These are phyloP conservation scores for Dunckerocampus dactyliophorus DNA, from an alignment of 2,113 vertebrate genomes.

Conservation along the genomic window DNA sequence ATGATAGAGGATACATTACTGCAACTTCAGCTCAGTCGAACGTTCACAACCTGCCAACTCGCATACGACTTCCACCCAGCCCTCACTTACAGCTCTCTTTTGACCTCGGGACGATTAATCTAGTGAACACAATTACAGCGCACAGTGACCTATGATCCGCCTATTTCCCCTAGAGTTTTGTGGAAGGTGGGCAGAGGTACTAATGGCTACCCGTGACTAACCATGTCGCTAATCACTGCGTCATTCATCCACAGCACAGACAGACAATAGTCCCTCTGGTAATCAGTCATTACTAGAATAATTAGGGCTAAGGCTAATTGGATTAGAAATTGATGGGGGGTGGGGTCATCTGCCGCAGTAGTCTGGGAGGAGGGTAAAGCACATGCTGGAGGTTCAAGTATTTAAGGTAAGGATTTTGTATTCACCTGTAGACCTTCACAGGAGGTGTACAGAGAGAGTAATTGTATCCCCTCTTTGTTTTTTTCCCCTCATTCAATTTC, in stretches of 20 bases:
- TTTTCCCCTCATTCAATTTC: too few species aligned
- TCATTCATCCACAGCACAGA: constrained; percentile 45
- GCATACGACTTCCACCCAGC: constrained; percentile 49
- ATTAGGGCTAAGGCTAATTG: constrained; percentile 65
- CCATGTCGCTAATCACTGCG: constrained; percentile 46
- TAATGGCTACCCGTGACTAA: constrained; percentile 56
- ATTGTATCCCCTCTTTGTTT: too few species aligned
- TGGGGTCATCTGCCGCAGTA: constrained; percentile 42
- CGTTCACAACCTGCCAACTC: constrained; percentile 42
- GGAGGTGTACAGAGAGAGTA: too few species aligned
- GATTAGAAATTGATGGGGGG: constrained; percentile 52
- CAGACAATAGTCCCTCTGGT: constrained; percentile 55
- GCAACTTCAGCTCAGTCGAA: constrained; percentile 50
- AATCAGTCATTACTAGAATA: constrained; percentile 62
- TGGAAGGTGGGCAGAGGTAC: constrained; percentile 47
- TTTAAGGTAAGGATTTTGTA: constrained; percentile 11
- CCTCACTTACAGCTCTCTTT: constrained; percentile 37
- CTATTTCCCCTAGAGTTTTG: constrained; percentile 33
- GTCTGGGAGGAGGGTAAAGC: constrained; percentile 7
- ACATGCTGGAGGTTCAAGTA: constrained; percentile 1
- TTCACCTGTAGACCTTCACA: too few species aligned
- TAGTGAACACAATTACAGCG: constrained; percentile 52
- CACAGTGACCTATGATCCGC: constrained; percentile 40
- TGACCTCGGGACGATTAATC: constrained; percentile 57
- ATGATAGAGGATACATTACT: constrained; percentile 46